phyloP scores from a whole-genome alignment of 1,140 invertebrate genomes.

The Acromyrmex echinatior region DNA sequence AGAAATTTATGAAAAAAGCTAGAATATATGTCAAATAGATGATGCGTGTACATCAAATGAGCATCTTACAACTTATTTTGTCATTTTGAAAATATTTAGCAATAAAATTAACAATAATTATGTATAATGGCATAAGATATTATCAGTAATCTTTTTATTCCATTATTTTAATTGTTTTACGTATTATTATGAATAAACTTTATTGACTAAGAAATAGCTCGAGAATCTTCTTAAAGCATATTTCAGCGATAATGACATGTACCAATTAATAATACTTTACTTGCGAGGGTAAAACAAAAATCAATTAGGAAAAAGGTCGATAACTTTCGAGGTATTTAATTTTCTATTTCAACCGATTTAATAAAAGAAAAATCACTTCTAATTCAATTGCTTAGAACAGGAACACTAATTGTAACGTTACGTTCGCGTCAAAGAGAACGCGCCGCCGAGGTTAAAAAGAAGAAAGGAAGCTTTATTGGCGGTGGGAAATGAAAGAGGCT shows the following conservation, averaged over 20 bases:
- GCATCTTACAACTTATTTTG: too few species aligned
- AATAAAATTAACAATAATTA: too few species aligned
- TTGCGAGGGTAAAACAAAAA: not conserved
- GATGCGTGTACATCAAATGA: too few species aligned
- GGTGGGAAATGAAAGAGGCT: not conserved
- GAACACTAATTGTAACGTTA: not conserved
- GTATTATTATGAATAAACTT: too few species aligned
- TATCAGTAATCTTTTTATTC: too few species aligned
- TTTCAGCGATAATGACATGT: not conserved
- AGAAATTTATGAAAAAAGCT: too few species aligned
- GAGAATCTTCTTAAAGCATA: too few species aligned
- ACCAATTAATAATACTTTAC: not conserved
- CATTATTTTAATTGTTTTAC: too few species aligned
- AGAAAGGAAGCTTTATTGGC: constrained; percentile 37
- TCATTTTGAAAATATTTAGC: too few species aligned
- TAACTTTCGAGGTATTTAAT: not conserved
- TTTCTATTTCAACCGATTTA: not conserved
- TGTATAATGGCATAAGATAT: too few species aligned
- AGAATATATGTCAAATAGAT: too few species aligned
- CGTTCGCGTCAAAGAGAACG: not conserved
- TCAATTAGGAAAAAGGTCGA: not conserved
- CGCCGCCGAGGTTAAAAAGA: not conserved
- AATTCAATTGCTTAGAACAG: not conserved
- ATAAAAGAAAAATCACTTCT: not conserved
- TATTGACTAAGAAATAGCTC: too few species aligned